Evolutionary conservation across 2,113 vertebrate genomes (phyloP).

Genomic region (Tachysurus fulvidraco): DNA sequence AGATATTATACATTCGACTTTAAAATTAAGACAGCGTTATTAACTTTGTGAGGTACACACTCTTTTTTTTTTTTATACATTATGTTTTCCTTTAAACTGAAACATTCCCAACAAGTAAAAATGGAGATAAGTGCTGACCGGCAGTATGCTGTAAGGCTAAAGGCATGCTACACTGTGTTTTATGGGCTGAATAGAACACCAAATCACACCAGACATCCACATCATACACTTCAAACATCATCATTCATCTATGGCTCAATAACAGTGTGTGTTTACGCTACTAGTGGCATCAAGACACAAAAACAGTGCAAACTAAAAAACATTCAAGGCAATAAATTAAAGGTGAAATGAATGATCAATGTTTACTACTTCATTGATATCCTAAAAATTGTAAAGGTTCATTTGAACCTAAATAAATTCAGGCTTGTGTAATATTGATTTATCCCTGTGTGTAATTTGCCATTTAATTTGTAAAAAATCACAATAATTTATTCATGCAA

Average conservation of each 20-base stretch:
- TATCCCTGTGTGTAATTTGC: neutral
- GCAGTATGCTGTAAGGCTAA: constrained; percentile 40
- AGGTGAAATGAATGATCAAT: neutral
- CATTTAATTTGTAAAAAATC: neutral
- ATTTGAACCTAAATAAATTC: neutral
- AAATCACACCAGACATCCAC: constrained; percentile 23
- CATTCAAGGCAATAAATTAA: neutral
- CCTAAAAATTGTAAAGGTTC: neutral
- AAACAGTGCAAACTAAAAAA: neutral
- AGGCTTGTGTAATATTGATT: neutral
- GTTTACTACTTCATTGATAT: neutral
- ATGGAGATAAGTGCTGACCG: neutral
- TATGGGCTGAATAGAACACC: neutral
- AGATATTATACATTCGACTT: constrained; percentile 13
- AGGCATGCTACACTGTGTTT: constrained; percentile 34
- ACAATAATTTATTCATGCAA: neutral
- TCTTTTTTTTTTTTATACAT: neutral
- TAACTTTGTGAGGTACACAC: constrained; percentile 29
- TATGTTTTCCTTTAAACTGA: constrained; percentile 10
- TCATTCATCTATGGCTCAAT: neutral
- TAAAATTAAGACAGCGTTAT: constrained; percentile 19
- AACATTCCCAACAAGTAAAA: neutral
- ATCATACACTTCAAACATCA: neutral
- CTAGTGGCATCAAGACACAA: neutral
- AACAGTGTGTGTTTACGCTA: neutral